phyloP scores from a whole-genome alignment of 2,797 vertebrate genomes.

The Sebastes taczanowskii region DNA sequence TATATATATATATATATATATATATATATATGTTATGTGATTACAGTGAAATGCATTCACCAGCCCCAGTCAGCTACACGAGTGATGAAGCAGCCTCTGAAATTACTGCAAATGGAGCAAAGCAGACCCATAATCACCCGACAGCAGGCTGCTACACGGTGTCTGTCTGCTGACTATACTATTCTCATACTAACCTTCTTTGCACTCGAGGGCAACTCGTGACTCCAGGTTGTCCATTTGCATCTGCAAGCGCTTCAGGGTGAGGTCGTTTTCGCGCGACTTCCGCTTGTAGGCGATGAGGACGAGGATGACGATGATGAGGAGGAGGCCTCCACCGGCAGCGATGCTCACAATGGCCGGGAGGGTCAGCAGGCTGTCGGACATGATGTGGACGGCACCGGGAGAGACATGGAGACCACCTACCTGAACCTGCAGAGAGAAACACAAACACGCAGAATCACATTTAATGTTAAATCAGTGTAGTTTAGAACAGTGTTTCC shows the following conservation, averaged over 20 bases:
- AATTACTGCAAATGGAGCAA: constrained; percentile 21
- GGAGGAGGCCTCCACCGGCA: constrained; percentile 93
- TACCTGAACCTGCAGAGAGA: constrained; percentile 88
- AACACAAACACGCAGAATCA: background rate
- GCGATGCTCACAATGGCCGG: constrained; percentile 97
- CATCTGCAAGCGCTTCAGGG: constrained; percentile 97
- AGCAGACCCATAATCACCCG: background rate
- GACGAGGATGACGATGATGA: constrained; percentile 98
- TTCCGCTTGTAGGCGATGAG: constrained; percentile 99
- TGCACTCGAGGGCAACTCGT: constrained; percentile 96
- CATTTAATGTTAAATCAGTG: background rate
- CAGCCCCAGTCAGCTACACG: background rate
- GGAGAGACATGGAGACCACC: constrained; percentile 95
- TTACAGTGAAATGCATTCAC: constrained; percentile 23
- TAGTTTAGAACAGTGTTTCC: too few relatives aligned
- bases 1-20: background rate
- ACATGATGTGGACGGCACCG: constrained; percentile 91
- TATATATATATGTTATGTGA: constrained; percentile 22
- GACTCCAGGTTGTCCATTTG: constrained; percentile 99
- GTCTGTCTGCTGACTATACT: background rate
- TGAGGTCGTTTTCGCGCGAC: constrained; percentile 96
- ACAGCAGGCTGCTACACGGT: background rate
- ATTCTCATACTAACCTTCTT: constrained; percentile 86
- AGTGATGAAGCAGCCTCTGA: constrained; percentile 17
- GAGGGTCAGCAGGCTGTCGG: constrained; percentile 96